These are phyloP conservation scores for Volucella zonaria DNA, from an alignment of 2,888 invertebrate species.

Conservation along the genomic window DNA sequence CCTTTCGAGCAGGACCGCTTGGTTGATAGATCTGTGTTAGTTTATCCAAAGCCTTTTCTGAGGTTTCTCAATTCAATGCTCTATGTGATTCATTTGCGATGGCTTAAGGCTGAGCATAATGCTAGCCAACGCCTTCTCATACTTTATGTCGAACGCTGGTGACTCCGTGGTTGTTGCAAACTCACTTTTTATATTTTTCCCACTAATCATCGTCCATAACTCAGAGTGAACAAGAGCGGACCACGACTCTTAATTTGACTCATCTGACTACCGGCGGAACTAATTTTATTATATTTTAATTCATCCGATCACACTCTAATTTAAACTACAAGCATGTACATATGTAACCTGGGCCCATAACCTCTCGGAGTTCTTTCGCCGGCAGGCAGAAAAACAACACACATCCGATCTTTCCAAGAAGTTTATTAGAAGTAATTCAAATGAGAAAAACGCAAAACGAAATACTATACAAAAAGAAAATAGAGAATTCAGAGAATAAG, in stretches of 20 bases:
- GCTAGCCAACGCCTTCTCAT: slow-evolving; percentile 71
- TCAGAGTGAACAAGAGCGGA: slow-evolving; percentile 34
- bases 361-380: background rate
- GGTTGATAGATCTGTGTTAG: slow-evolving; percentile 57
- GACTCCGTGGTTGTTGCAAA: background rate
- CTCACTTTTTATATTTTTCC: slow-evolving; percentile 13
- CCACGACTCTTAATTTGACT: slow-evolving; percentile 37
- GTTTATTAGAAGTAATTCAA: too few species aligned
- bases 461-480: too few species aligned
- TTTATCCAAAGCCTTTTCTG: slow-evolving; percentile 55
- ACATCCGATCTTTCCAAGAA: too few species aligned
- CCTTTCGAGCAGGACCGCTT: slow-evolving; percentile 55
- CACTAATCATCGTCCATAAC: slow-evolving; percentile 29
- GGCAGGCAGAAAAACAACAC: too few species aligned
- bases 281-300: background rate
- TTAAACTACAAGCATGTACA: background rate
- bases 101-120: slow-evolving; percentile 68
- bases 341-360: slow-evolving; percentile 23
- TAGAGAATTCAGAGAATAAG: too few species aligned
- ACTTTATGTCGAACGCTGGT: slow-evolving; percentile 32
- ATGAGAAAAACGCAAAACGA: too few species aligned
- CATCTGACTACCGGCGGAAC: slow-evolving; percentile 6
- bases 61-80: slow-evolving; percentile 66
- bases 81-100: slow-evolving; percentile 67
- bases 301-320: background rate